Evolutionary conservation across 2,797 vertebrate genomes (phyloP), one percentile per base, ranked within the genome.

Genomic region (Acrossocheilus fasciatus): DNA sequence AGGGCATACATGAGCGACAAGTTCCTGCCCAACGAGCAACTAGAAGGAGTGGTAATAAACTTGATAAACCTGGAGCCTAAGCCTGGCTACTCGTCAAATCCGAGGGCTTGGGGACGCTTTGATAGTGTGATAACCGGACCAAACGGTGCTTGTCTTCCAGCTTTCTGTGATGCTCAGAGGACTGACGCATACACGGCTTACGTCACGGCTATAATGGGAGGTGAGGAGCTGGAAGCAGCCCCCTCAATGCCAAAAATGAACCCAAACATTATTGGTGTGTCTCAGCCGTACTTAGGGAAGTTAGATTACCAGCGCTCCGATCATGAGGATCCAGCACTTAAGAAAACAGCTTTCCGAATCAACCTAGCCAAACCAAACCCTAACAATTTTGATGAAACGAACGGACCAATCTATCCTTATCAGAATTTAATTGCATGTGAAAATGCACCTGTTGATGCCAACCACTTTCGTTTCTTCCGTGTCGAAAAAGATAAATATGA

Each of bases 401-500:
- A 96, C 0, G 98, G 98, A 1, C 98, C 98, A 0, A 95, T 99
- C 89, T 99, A 99, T 91, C 94, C 98, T 0, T 99, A 97, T 92
- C 96, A 96, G 87, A 96, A 92, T 92, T 93, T 98, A 66, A 94
- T 94, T 72, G 95, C 90, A 45, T 99, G 98, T 85, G 97, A 99
- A 93, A 95, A 96, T 62, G 97, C 98, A 0, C 96, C 97, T 0
- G 88, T 94, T 20, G 92, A 95, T 0, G 96, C 96, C 88, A 97
- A 96, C 89, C 98, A 99, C 93, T 98, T 99, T 91, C 96, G 98
- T 47, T 99, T 99, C 89, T 98, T 97, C 88, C 95, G 98, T 34
- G 97, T 97, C 73, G 98, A 99, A 92, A 97, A 96, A 43, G 97
- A 99, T 93, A 98, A 95, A 84, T 99, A 98, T 0, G 98, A 99